These are phyloP conservation scores for Bradypus variegatus DNA, from an alignment of 2,797 vertebrate genomes.

Conservation along the genomic window DNA sequence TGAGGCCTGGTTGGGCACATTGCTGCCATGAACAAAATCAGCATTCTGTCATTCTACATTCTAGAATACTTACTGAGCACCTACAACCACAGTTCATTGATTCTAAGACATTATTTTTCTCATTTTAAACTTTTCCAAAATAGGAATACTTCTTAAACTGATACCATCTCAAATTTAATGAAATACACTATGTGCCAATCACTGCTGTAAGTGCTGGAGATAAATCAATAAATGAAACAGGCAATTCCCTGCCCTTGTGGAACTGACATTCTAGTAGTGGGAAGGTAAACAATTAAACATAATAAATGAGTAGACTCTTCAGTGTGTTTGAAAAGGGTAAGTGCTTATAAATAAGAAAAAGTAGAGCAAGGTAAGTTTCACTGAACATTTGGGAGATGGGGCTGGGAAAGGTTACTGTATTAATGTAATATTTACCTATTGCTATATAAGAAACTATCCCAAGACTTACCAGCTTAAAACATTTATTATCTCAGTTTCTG, in stretches of 20 bases:
- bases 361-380: not conserved
- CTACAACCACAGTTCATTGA: not conserved
- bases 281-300: not conserved
- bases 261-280: not conserved
- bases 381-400: not conserved
- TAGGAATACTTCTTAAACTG: not conserved
- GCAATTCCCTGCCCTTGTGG: not conserved
- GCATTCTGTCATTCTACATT: not conserved
- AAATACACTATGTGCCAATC: not conserved
- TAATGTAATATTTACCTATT: not conserved
- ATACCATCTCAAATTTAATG: not conserved
- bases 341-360: conserved; percentile 17
- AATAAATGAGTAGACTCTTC: not conserved
- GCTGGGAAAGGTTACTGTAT: not conserved
- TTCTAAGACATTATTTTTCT: not conserved
- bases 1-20: not conserved
- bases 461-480: not conserved
- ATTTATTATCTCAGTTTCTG: not conserved
- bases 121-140: conserved; percentile 8
- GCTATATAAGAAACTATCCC: not conserved
- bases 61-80: not conserved
- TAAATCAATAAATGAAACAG: not conserved
- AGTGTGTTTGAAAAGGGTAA: conserved; percentile 4
- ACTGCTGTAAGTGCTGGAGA: not conserved
- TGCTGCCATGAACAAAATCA: not conserved